Evolutionary conservation across 2,888 invertebrate species (phyloP).

Genomic region (Sylvicola cinctus): DNA sequence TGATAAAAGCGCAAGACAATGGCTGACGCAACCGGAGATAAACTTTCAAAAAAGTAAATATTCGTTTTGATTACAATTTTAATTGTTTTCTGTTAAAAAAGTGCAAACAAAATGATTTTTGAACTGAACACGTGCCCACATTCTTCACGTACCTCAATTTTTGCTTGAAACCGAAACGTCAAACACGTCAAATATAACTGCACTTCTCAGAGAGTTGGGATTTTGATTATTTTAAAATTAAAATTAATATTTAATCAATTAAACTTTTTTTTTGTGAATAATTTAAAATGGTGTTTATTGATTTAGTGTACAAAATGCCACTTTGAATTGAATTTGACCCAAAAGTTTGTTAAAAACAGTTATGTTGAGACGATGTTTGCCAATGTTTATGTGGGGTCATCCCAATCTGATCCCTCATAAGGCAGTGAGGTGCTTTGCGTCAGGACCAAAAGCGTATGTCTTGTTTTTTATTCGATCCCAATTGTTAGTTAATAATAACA

Average conservation of each 20-base stretch:
- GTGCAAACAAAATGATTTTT: neutral
- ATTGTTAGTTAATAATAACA: too few relatives aligned
- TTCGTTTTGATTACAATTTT: slow-evolving; percentile 1
- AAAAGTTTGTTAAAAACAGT: too few relatives aligned
- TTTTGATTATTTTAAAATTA: neutral
- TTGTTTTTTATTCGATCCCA: too few relatives aligned
- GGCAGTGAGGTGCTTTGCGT: too few relatives aligned
- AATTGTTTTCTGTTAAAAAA: slow-evolving; percentile 19
- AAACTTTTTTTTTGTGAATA: neutral
- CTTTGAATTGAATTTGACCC: too few relatives aligned
- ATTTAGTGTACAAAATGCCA: neutral
- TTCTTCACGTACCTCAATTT: neutral
- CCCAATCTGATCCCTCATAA: too few relatives aligned
- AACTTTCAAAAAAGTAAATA: slow-evolving; percentile 47
- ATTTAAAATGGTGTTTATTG: neutral
- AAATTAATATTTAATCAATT: neutral
- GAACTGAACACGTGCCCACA: slow-evolving; percentile 1
- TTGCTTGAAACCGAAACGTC: too few relatives aligned
- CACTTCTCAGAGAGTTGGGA: neutral
- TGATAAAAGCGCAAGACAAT: slow-evolving; percentile 16
- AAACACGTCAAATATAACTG: neutral
- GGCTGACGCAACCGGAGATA: slow-evolving; percentile 36
- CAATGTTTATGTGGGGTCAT: too few relatives aligned
- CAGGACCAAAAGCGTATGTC: too few relatives aligned
- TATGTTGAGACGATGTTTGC: too few relatives aligned